Evolutionary conservation across 2,797 vertebrate species (phyloP).

Genomic region (Echeneis naucrates): DNA sequence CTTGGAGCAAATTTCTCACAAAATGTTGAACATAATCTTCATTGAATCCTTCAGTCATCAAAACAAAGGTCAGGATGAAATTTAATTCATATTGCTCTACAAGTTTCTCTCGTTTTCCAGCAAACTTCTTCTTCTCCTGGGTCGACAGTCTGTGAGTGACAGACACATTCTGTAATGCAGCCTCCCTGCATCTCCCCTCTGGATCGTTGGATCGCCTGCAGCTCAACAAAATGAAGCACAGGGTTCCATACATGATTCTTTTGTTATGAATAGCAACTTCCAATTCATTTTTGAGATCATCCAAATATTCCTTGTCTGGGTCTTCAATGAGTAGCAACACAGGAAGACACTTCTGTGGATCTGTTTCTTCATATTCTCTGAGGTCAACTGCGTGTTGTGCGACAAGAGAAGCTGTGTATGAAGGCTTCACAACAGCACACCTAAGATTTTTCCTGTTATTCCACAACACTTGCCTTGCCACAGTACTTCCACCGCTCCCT

Average conservation of each 20-base stretch:
- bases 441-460: conserved; percentile 82
- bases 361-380: conserved; percentile 86
- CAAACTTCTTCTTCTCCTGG: conserved; percentile 83
- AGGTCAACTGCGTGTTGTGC: conserved; percentile 84
- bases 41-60: conserved; percentile 87
- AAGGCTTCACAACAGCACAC: conserved; percentile 85
- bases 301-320: conserved; percentile 84
- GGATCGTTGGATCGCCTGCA: conserved; percentile 85
- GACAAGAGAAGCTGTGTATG: conserved; percentile 68
- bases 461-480: conserved; percentile 89
- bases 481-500: conserved; percentile 90
- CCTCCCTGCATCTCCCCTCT: conserved; percentile 80
- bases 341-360: conserved; percentile 79
- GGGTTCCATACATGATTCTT: conserved; percentile 69
- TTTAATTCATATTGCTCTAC: conserved; percentile 66
- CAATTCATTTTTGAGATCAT: conserved; percentile 82
- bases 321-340: conserved; percentile 88
- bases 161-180: conserved; percentile 83
- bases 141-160: conserved; percentile 87
- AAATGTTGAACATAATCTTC: conserved; percentile 75
- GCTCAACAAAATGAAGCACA: conserved; percentile 86
- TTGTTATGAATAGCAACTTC: conserved; percentile 75
- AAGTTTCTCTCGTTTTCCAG: conserved; percentile 75
- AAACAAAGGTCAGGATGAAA: conserved; percentile 88
- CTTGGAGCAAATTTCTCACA: conserved; percentile 83